Conservation (phyloP, 2,113 vertebrate species). For the Microcebus ravelobensis region DNA sequence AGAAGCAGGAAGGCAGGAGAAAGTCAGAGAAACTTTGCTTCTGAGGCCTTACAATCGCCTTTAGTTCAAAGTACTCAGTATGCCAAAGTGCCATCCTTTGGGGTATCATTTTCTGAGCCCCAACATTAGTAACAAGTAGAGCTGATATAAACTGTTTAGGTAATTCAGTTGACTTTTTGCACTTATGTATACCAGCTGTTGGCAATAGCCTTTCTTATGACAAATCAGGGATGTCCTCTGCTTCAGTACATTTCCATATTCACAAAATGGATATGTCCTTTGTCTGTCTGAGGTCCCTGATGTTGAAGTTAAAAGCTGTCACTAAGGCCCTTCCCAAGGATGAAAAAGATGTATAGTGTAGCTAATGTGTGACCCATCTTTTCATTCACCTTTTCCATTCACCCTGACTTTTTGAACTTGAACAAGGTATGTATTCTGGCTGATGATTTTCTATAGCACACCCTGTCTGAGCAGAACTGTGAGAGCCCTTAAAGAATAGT, state of each 20-base stretch:
- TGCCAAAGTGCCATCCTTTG: too few relatives aligned
- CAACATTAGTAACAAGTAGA: not conserved
- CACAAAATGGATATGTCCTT: not conserved
- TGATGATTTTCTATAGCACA: not conserved
- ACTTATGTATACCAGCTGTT: not conserved
- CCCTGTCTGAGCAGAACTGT: not conserved
- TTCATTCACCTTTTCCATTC: not conserved
- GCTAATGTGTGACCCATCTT: not conserved
- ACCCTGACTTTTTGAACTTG: not conserved
- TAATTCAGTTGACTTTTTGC: constrained; percentile 31
- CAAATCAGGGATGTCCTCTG: constrained; percentile 23
- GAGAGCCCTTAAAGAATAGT: not conserved
- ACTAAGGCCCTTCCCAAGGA: not conserved
- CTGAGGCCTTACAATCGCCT: too few relatives aligned
- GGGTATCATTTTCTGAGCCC: too few relatives aligned
- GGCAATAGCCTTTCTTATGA: not conserved
- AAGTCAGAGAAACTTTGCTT: too few relatives aligned
- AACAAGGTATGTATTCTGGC: not conserved
- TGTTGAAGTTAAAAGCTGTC: not conserved
- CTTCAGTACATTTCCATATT: not conserved
- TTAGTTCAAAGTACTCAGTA: too few relatives aligned
- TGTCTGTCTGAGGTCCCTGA: not conserved
- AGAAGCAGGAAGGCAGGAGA: too few relatives aligned
- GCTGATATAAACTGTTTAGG: constrained; percentile 50
- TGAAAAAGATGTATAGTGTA: not conserved